Percentiles rank a stretch among this genome's conserved stretches.
Conservation (phyloP, 1,140 invertebrate species). For the Drosophila nikananu region DNA sequence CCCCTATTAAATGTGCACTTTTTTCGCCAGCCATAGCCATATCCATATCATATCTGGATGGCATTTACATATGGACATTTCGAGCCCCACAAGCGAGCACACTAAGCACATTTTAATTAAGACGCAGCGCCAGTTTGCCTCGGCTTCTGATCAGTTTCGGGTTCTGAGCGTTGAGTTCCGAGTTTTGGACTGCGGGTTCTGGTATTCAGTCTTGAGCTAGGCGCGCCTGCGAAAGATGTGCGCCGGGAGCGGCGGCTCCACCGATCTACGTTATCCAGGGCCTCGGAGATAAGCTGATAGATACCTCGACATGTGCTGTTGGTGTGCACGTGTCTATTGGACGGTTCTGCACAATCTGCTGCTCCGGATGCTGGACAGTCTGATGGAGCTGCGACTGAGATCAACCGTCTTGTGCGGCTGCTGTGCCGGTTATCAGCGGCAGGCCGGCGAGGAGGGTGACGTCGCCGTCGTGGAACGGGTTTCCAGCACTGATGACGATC, state of each 20-base stretch:
- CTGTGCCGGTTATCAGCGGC: slow-evolving; percentile 60
- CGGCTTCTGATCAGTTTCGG: slow-evolving; percentile 19
- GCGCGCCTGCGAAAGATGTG: slow-evolving; percentile 60
- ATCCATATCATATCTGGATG: slow-evolving; percentile 38
- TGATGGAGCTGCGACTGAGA: slow-evolving; percentile 35
- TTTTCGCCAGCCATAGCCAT: slow-evolving; percentile 37
- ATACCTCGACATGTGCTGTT: slow-evolving; percentile 66
- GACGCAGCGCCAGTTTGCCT: slow-evolving; percentile 45
- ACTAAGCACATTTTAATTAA: slow-evolving; percentile 79
- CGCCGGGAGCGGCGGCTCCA: slow-evolving; percentile 24
- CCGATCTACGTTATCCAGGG: slow-evolving; percentile 15
- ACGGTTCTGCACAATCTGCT: slow-evolving; percentile 82
- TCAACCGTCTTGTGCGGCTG: slow-evolving; percentile 45
- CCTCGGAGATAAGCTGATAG: slow-evolving; percentile 5
- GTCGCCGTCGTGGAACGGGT: slow-evolving; percentile 54
- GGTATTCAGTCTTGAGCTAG: slow-evolving; percentile 48
- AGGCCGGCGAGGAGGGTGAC: slow-evolving; percentile 42
- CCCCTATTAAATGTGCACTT: slow-evolving; percentile 19
- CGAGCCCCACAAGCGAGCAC: slow-evolving; percentile 43
- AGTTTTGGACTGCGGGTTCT: slow-evolving; percentile 16
- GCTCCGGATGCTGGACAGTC: slow-evolving; percentile 55
- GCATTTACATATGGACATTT: slow-evolving; percentile 76
- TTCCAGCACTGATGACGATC: slow-evolving; percentile 58
- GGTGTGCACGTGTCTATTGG: slow-evolving; percentile 84
- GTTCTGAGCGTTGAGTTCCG: slow-evolving; percentile 16